Base-by-base conservation (phyloP, 2,113 vertebrate genomes). In the Myodes glareolus region DNA sequence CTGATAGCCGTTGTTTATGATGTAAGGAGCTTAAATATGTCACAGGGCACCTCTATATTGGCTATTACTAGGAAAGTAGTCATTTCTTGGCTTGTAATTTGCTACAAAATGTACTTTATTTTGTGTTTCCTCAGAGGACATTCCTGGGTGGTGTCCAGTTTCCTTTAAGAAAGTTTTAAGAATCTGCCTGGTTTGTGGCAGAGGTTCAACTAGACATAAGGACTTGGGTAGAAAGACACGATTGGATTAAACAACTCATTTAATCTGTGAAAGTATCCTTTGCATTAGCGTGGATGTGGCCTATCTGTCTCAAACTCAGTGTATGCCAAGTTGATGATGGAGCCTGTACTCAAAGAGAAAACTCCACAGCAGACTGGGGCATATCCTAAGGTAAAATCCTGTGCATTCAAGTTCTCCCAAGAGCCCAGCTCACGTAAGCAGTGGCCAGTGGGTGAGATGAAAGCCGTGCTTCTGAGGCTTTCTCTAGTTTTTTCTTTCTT, bases 31-130 rank as follows among this genome's bases (percentile, higher is more conserved):
- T 75, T 75, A 89, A 97, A 50, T 88, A 88, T 72, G 77, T 96
- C 86, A 87, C 95, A 33, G 72, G 76, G 85, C 52, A 90, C 86
- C 67, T 94, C 73, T 58, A 29, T 68, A 67, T 45, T 94, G n/a
- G 45, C 70, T 58, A 16, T 92, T 86, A 82, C 39, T 65, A 61
- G 76, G 36, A 92, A 95, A 97, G 68, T 7, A 77, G 67, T 14
- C 82, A 75, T 95, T 96, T 65, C 77, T 96, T 76, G 89, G 82
- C 73, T 95, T 94, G 82, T 42, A 94, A 61, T 95, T 95, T 94
- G 78, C 63, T 95, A 80, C 73, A 90, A 94, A 96, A 95, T 75
- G 50, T 13, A 87, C 77, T 96, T 96, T 86, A 84, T 87, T 89
- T 45, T 94, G 94, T 92, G n/a, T 72, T 65, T 65, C 52, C 94